Conservation (phyloP, 2,888 invertebrate species). For the Athrips mouffetella region DNA sequence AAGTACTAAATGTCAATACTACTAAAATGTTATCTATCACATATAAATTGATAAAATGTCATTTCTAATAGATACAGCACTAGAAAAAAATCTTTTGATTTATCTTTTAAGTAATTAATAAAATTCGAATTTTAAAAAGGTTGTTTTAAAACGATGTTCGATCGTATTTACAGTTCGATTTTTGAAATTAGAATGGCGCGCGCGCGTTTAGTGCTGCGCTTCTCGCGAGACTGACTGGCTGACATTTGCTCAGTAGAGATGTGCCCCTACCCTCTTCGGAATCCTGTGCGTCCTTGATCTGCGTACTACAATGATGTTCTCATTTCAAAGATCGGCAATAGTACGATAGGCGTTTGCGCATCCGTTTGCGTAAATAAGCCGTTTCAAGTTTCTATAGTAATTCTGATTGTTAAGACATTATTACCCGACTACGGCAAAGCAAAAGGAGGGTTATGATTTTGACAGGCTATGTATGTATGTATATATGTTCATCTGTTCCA, state of each 20-base stretch:
- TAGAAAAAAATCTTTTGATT: slow-evolving; percentile 21
- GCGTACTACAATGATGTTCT: slow-evolving; percentile 23
- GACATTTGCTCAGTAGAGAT: slow-evolving; percentile 26
- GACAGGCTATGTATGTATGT: no score
- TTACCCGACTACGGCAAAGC: no score
- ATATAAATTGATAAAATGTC: slow-evolving; percentile 11
- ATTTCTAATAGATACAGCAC: slow-evolving; percentile 19
- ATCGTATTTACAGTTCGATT: slow-evolving; percentile 4
- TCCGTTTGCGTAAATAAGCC: slow-evolving; percentile 8
- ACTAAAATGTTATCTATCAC: background rate
- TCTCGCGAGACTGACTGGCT: slow-evolving; percentile 26
- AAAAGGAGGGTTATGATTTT: no score
- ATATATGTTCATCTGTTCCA: no score
- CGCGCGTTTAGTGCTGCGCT: slow-evolving; percentile 23
- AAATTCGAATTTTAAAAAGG: slow-evolving; percentile 14
- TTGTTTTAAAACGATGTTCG: no score
- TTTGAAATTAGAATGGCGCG: slow-evolving; percentile 15
- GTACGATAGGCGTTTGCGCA: slow-evolving; percentile 1
- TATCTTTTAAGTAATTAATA: slow-evolving; percentile 3
- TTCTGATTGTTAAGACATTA: no score
- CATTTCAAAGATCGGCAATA: slow-evolving; percentile 18
- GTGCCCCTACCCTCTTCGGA: slow-evolving; percentile 26
- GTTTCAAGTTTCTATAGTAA: background rate
- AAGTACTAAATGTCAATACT: slow-evolving; percentile 22
- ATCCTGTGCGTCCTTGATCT: slow-evolving; percentile 30